These are phyloP conservation scores for Delia radicum DNA, from an alignment of 1,140 invertebrate species.

Conservation along the genomic window DNA sequence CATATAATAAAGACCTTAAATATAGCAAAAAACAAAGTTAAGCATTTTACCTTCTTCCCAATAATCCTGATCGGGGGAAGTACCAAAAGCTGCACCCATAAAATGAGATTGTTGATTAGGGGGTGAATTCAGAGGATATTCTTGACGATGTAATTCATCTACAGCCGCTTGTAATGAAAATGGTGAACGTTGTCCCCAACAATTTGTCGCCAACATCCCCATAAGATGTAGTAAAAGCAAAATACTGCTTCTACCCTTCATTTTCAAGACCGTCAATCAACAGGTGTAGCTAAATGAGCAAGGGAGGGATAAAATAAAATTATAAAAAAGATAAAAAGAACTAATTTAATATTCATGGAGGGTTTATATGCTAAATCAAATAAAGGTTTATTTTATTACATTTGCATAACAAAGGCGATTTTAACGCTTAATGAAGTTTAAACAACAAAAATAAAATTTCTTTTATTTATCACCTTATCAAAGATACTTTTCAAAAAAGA, in stretches of 20 bases:
- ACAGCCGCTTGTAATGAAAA: conserved; percentile 52
- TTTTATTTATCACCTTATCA: too few species aligned
- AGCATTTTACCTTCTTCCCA: conserved; percentile 50
- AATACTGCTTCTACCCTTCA: conserved; percentile 27
- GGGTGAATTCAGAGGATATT: conserved; percentile 49
- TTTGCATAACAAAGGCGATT: conserved; percentile 10
- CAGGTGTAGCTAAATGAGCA: background rate
- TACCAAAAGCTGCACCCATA: conserved; percentile 27
- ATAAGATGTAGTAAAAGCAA: conserved; percentile 27
- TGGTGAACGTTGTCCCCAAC: conserved; percentile 38
- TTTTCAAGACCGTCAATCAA: background rate
- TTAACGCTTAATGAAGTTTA: conserved; percentile 1
- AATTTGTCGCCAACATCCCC: background rate
- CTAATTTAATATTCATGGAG: conserved; percentile 12
- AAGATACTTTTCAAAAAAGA: too few species aligned
- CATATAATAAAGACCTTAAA: background rate
- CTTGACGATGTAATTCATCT: conserved; percentile 50
- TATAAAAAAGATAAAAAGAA: background rate
- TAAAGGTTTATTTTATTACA: conserved; percentile 2
- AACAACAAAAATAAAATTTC: too few species aligned
- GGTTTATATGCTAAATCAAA: background rate
- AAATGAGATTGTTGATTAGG: conserved; percentile 28
- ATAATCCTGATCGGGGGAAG: conserved; percentile 37
- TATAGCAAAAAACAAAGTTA: background rate
- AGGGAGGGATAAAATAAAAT: background rate